A percentile compares a stretch with the other conserved stretches of the same genome.
Conservation (phyloP, 1,140 invertebrate genomes). For the Leptinotarsa defecta region DNA sequence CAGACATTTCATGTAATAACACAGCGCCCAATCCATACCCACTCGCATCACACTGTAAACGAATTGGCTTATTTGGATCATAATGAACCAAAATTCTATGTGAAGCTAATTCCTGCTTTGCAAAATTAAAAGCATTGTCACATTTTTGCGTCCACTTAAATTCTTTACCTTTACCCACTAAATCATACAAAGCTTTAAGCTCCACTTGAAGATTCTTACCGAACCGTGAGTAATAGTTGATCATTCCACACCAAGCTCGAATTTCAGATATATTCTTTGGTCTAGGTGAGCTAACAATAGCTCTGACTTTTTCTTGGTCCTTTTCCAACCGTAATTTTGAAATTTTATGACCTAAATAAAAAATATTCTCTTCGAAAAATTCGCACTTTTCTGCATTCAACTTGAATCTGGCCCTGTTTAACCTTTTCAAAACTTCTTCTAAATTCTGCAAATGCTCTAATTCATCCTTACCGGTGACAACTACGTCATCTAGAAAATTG, state of each 20-base stretch:
- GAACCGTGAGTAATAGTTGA: background rate
- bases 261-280: too few species aligned
- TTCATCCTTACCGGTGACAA: too few species aligned
- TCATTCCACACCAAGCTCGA: background rate
- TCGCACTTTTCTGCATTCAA: too few species aligned
- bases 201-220: background rate
- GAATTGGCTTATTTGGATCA: background rate
- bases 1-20: background rate
- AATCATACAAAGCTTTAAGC: background rate
- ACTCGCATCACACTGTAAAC: background rate
- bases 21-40: background rate
- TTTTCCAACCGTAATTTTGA: too few species aligned
- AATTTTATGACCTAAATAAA: too few species aligned
- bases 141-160: background rate
- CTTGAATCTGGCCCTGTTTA: too few species aligned
- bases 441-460: too few species aligned
- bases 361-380: too few species aligned
- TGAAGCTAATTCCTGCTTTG: background rate
- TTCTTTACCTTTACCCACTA: background rate
- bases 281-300: too few species aligned
- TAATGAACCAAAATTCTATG: background rate
- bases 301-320: too few species aligned
- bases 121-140: background rate
- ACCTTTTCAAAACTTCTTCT: too few species aligned
- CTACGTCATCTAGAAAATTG: too few species aligned